Base-by-base conservation (phyloP, 2,888 invertebrate genomes). In the Hololepta plana region DNA sequence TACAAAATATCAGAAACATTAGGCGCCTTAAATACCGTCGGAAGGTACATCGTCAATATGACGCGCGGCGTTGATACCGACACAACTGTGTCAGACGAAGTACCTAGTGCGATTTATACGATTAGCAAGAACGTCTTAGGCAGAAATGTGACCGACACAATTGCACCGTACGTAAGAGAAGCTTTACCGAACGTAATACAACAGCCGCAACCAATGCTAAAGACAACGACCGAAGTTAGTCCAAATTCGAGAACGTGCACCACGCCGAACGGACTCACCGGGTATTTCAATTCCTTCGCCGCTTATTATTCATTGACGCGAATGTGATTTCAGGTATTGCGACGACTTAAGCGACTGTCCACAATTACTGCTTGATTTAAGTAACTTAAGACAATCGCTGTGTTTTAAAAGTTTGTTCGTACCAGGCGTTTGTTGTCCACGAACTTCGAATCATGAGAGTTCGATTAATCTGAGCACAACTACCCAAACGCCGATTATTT, bases 321-420 rank as follows among this genome's bases (percentile, higher is more conserved):
- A 8, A 6, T 9, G 6, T 32, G 26, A 28, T 45, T 49, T 19
- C 30, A 55, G 55, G 26, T 46, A 72, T 34, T 90, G 90, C 43
- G 77, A 84, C 45, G 88, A 90, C 46, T 57, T 90, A 10, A 82
- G 84, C 42, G 81, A 80, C 42, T 88, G 88, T 44, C 87, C 88
- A 0, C 80, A 84, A 38, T 53, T 88, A 13, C 56, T 87, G 2
- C 53, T 90, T 12, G 81, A 88, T 50, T 59, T 88, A 26, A 70
- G 75, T 8, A 77, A 74, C 46, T 58, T 90, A 10, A 58, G 88
- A 15, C 82, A 85, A 44, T 87, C 87, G 0, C 59, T 90, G 6
- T 90, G 90, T 45, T 90, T 90, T 46, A 87, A 88, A 55, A 82
- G 80, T 34, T 60, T 88, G 2, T 87, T 88, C 43, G 80, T 84